A percentile compares a stretch with the other conserved stretches of the same genome.
phyloP scores from a whole-genome alignment of 1,140 invertebrate species.

The Apocrypta bakeri region DNA sequence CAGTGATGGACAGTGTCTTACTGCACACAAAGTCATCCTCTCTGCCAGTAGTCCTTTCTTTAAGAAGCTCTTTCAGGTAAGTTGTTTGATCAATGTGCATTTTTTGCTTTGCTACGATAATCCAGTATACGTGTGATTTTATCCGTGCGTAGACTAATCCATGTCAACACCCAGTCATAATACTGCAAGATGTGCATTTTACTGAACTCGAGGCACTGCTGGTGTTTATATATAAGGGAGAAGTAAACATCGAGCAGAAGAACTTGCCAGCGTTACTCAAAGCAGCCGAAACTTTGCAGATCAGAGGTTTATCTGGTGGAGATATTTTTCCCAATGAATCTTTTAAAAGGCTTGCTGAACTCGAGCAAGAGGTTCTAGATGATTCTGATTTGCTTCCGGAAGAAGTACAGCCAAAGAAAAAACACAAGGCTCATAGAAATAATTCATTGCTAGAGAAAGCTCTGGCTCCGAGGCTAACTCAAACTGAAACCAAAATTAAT shows the following conservation, averaged over 20 bases:
- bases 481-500: slow-evolving; percentile 49
- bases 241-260: slow-evolving; percentile 81
- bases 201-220: slow-evolving; percentile 77
- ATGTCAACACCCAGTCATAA: slow-evolving; percentile 81
- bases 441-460: slow-evolving; percentile 67
- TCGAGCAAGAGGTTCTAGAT: slow-evolving; percentile 59
- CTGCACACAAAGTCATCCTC: slow-evolving; percentile 83
- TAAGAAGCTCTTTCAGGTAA: slow-evolving; percentile 80
- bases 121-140: slow-evolving; percentile 61
- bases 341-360: slow-evolving; percentile 64
- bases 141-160: slow-evolving; percentile 77
- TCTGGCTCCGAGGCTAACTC: slow-evolving; percentile 58
- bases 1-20: slow-evolving; percentile 80
- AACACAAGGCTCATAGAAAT: slow-evolving; percentile 62
- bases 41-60: slow-evolving; percentile 85
- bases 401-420: slow-evolving; percentile 63
- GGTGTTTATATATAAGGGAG: slow-evolving; percentile 81
- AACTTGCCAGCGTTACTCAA: slow-evolving; percentile 78
- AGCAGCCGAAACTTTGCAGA: slow-evolving; percentile 79
- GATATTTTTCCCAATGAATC: slow-evolving; percentile 69
- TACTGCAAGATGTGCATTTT: slow-evolving; percentile 80
- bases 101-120: not conserved
- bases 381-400: slow-evolving; percentile 36
- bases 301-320: slow-evolving; percentile 78
- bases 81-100: slow-evolving; percentile 9